A percentile compares a stretch with the other conserved stretches of the same genome.
Evolutionary conservation across 2,888 invertebrate genomes (phyloP).

Genomic region (Lithodes maja): DNA sequence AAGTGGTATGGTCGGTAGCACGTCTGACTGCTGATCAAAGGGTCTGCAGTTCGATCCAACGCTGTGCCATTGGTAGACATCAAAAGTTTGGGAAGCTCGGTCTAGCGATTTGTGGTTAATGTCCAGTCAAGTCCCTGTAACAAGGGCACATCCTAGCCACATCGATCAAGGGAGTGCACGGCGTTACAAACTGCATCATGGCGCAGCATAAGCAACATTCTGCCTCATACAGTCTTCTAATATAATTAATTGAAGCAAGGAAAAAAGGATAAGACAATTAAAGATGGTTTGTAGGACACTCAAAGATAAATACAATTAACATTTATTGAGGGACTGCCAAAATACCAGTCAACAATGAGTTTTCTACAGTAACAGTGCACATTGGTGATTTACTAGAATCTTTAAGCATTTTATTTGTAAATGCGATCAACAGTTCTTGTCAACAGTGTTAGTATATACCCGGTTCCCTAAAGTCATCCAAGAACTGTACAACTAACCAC

Average conservation of each 20-base stretch:
- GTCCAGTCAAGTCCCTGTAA: too few species aligned
- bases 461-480: background rate
- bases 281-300: background rate
- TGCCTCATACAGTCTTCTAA: too few species aligned
- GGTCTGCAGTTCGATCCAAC: too few species aligned
- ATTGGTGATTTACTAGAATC: background rate
- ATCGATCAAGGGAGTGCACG: too few species aligned
- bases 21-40: too few species aligned
- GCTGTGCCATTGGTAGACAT: too few species aligned
- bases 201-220: too few species aligned
- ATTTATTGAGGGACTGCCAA: conserved; percentile 26
- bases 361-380: conserved; percentile 31
- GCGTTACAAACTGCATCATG: too few species aligned
- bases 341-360: conserved; percentile 4
- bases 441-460: background rate
- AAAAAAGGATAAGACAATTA: background rate
- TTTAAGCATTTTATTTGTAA: background rate
- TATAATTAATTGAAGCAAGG: background rate
- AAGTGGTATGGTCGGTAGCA: too few species aligned
- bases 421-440: background rate
- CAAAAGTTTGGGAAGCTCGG: too few species aligned
- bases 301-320: conserved; percentile 15
- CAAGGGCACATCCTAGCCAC: too few species aligned
- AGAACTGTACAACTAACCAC: background rate
- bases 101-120: too few species aligned